Percentiles rank a stretch among this genome's conserved stretches.
phyloP scores from a whole-genome alignment of 2,113 vertebrate species.

The Gadus macrocephalus region DNA sequence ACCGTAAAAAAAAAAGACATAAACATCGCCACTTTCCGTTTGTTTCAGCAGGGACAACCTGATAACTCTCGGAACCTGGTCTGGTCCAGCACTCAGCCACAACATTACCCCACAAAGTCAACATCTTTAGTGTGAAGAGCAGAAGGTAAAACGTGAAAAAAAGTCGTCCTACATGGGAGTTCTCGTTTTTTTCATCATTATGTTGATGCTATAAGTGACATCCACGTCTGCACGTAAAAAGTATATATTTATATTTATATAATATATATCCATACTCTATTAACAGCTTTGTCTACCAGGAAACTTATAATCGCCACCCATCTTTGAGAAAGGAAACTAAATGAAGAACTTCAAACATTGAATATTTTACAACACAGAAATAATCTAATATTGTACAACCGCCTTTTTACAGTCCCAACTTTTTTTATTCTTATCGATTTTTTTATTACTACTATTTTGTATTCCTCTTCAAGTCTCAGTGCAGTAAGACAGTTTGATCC shows the following conservation, averaged over 20 bases:
- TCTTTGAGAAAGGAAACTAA: constrained; percentile 60
- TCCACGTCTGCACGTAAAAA: constrained; percentile 81
- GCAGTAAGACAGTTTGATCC: constrained; percentile 53
- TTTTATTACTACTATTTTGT: constrained; percentile 3
- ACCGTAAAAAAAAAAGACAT: constrained; percentile 32
- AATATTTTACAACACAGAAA: constrained; percentile 75
- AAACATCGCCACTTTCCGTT: constrained; percentile 44
- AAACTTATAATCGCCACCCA: constrained; percentile 68
- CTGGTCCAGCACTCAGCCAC: constrained; percentile 73
- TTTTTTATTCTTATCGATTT: constrained; percentile 12
- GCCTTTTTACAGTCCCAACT: constrained; percentile 39
- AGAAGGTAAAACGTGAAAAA: constrained; percentile 68
- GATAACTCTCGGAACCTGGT: constrained; percentile 61
- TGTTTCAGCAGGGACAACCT: constrained; percentile 18
- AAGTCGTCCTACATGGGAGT: constrained; percentile 65
- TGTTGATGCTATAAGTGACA: constrained; percentile 78
- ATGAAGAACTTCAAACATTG: constrained; percentile 63
- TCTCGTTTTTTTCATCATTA: constrained; percentile 64
- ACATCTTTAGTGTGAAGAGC: constrained; percentile 70
- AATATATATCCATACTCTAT: constrained; percentile 83
- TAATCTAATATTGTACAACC: constrained; percentile 71
- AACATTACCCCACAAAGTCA: constrained; percentile 74
- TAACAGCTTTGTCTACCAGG: constrained; percentile 78
- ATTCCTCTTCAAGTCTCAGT: constrained; percentile 34
- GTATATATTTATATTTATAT: constrained; percentile 82